Evolutionary conservation across 1,140 invertebrate species (phyloP).

Genomic region (Procambarus virginalis): DNA sequence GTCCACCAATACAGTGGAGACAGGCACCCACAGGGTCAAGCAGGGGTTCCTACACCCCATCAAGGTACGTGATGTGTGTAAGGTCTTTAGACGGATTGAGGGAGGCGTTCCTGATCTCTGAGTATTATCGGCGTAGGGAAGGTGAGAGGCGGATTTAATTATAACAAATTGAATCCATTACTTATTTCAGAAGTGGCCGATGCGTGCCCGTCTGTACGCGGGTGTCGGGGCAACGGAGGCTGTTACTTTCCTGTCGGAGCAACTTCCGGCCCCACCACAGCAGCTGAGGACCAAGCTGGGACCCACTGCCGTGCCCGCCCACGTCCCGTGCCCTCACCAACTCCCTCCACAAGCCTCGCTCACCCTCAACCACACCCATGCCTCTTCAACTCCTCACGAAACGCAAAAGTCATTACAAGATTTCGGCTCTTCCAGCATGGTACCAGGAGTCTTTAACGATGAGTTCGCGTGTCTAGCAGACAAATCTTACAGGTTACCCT

Average conservation of each 20-base stretch:
- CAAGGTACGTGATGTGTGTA: conserved; percentile 10
- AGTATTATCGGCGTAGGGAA: background rate
- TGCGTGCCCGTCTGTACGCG: conserved; percentile 49
- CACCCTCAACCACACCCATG: background rate
- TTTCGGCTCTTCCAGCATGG: background rate
- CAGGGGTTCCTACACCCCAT: conserved; percentile 47
- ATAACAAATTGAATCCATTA: background rate
- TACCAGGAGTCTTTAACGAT: background rate
- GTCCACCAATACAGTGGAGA: background rate
- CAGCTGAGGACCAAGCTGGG: background rate
- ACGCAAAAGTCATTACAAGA: background rate
- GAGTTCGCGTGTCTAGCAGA: background rate
- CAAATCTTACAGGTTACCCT: background rate
- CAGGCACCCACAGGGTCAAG: background rate
- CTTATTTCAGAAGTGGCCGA: conserved; percentile 49
- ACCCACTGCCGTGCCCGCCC: background rate
- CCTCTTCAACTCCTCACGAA: background rate
- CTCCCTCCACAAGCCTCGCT: background rate
- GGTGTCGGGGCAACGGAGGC: conserved; percentile 33
- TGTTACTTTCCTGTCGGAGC: conserved; percentile 4
- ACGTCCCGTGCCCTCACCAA: background rate
- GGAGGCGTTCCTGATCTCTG: no score
- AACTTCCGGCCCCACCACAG: background rate
- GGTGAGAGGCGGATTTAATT: background rate
- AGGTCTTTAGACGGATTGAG: background rate